phyloP scores from a whole-genome alignment of 2,113 vertebrate species.

The Python bivittatus region DNA sequence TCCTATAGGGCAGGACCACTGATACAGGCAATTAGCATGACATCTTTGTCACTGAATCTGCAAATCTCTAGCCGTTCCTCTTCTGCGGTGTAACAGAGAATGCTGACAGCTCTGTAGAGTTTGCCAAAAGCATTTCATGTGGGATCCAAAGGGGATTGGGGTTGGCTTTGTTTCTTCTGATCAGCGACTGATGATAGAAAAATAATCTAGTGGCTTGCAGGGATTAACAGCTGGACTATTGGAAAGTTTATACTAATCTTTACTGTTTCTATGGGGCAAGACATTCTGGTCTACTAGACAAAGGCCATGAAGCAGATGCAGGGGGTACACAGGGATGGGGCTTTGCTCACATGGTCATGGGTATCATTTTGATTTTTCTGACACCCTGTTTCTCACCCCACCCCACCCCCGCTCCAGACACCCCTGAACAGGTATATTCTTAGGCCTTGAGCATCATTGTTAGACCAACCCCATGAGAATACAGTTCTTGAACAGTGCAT shows the following conservation, averaged over 20 bases:
- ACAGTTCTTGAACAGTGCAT: too few species aligned
- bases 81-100: background rate
- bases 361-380: background rate
- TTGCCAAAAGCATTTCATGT: background rate
- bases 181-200: background rate
- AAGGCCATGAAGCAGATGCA: background rate
- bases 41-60: background rate
- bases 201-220: background rate
- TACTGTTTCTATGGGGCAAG: background rate
- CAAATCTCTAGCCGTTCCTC: background rate
- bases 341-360: background rate
- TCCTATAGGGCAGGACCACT: background rate
- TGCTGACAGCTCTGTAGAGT: background rate
- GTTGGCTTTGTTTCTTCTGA: background rate
- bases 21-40: background rate
- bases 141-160: background rate
- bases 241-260: background rate
- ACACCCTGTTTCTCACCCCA: too few species aligned
- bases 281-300: background rate
- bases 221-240: background rate
- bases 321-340: background rate
- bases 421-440: too few species aligned
- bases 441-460: too few species aligned
- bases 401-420: too few species aligned
- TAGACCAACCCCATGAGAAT: too few species aligned